Evolutionary conservation across 2,797 vertebrate species (phyloP).

Genomic region (Coregonus ussuriensis): DNA sequence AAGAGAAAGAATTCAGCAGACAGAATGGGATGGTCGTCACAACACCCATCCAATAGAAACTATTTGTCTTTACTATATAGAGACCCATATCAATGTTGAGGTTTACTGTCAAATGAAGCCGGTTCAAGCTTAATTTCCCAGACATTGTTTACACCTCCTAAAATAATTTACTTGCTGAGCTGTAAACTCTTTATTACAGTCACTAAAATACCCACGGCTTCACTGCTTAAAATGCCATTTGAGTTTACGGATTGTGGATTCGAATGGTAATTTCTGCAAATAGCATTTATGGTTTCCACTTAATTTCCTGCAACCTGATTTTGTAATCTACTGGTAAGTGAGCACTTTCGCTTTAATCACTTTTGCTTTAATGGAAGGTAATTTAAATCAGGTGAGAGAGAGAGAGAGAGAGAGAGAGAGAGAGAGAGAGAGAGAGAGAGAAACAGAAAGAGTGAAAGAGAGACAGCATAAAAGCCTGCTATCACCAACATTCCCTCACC

Average conservation of each 20-base stretch:
- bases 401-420: too few relatives aligned
- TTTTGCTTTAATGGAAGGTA: neutral
- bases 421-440: too few relatives aligned
- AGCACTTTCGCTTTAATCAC: neutral
- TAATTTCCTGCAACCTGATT: neutral
- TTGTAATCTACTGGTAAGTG: constrained; percentile 3
- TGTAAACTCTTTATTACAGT: neutral
- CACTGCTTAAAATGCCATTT: neutral
- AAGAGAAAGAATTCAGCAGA: too few relatives aligned
- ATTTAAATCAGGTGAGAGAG: too few relatives aligned
- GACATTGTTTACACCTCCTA: neutral
- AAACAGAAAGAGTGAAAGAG: too few relatives aligned
- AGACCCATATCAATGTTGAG: neutral
- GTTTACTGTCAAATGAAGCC: neutral
- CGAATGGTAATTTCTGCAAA: neutral
- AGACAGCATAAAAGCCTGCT: too few relatives aligned
- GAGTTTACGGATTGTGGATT: constrained; percentile 5
- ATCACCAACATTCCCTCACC: too few relatives aligned
- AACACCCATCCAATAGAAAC: neutral
- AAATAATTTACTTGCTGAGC: neutral
- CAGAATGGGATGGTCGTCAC: too few relatives aligned
- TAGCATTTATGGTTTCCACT: neutral
- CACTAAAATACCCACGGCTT: neutral
- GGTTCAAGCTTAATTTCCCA: neutral
- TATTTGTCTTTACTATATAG: neutral